Evolutionary conservation across 2,113 vertebrate species (phyloP).

Genomic region (Oryzias woworae): DNA sequence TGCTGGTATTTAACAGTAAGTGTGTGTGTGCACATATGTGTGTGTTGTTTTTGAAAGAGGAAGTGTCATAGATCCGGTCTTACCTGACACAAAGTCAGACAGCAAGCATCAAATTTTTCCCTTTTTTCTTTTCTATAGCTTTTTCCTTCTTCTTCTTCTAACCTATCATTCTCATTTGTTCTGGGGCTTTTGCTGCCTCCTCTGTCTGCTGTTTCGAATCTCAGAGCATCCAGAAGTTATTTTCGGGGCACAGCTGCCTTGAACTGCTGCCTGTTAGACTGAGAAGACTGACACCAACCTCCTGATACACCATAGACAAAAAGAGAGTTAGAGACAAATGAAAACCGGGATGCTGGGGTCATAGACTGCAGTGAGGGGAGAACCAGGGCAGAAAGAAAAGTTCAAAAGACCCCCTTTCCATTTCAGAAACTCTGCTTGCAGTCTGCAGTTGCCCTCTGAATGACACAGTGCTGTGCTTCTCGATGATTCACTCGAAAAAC

Average conservation of each 20-base stretch:
- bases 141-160: neutral
- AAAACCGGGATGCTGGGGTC: constrained; percentile 12
- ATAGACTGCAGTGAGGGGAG: constrained; percentile 3
- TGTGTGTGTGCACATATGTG: constrained; percentile 2
- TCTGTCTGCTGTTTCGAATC: constrained; percentile 52
- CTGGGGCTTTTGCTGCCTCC: constrained; percentile 32
- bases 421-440: constrained; percentile 26
- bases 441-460: constrained; percentile 41
- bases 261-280: constrained; percentile 51
- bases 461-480: constrained; percentile 30
- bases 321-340: constrained; percentile 32
- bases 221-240: constrained; percentile 54
- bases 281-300: constrained; percentile 42
- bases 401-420: constrained; percentile 20
- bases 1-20: constrained; percentile 17
- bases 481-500: constrained; percentile 64
- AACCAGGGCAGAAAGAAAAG: constrained; percentile 19
- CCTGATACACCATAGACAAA: constrained; percentile 25
- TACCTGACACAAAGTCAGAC: constrained; percentile 42
- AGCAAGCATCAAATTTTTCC: constrained; percentile 18
- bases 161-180: constrained; percentile 32
- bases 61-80: constrained; percentile 43
- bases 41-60: constrained; percentile 3
- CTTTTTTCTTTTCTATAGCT: constrained; percentile 7
- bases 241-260: constrained; percentile 48